Evolutionary conservation across 2,888 invertebrate species (phyloP).

Genomic region (Phymatocera aterrima): DNA sequence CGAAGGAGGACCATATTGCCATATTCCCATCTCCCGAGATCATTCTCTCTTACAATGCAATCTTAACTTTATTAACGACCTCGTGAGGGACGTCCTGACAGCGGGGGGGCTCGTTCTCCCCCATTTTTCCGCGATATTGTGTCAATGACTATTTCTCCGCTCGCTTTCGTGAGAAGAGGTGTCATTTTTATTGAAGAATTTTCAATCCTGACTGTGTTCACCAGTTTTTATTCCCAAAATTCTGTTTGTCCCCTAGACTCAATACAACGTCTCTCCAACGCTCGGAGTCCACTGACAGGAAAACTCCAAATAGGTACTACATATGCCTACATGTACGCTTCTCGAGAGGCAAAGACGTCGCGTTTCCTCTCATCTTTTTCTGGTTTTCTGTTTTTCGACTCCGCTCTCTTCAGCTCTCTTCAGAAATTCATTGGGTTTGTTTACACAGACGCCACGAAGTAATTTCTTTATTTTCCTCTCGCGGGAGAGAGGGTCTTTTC

Average conservation of each 20-base stretch:
- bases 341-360: constrained; percentile 10
- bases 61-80: constrained; percentile 70
- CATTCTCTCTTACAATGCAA: constrained; percentile 67
- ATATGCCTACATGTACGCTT: neutral
- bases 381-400: neutral
- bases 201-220: neutral
- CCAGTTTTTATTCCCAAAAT: neutral
- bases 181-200: neutral
- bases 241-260: too few relatives aligned
- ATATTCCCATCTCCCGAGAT: constrained; percentile 66
- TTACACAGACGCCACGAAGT: constrained; percentile 63
- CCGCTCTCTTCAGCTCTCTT: constrained; percentile 49
- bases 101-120: constrained; percentile 27
- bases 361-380: neutral
- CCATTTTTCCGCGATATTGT: neutral
- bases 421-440: constrained; percentile 65
- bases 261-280: neutral
- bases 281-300: neutral
- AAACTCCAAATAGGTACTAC: neutral
- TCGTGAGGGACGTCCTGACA: constrained; percentile 15
- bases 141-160: neutral
- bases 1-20: constrained; percentile 57
- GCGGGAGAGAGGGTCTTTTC: constrained; percentile 54
- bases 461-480: constrained; percentile 72
- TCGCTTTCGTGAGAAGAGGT: too few relatives aligned